Conservation (phyloP, 2,888 invertebrate species). For the Papilio protenor region DNA sequence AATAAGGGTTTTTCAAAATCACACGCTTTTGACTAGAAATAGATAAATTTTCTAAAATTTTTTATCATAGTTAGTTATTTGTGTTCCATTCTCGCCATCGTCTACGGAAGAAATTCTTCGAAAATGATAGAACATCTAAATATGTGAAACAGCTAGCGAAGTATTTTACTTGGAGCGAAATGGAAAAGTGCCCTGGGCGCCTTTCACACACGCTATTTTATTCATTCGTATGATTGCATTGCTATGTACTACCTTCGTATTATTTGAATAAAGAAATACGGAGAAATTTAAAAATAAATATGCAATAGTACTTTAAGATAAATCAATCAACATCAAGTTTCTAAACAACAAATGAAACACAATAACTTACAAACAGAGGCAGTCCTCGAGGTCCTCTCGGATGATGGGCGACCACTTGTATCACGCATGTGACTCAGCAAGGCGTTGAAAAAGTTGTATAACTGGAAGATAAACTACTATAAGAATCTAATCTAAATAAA, state of each 20-base stretch:
- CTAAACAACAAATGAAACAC: constrained; percentile 7
- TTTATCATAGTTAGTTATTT: not conserved
- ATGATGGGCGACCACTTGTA: constrained; percentile 84
- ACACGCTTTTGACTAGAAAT: no score
- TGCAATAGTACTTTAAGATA: not conserved
- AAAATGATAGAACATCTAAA: not conserved
- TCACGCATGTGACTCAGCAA: constrained; percentile 94
- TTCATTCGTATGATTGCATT: constrained; percentile 11
- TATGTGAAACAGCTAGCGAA: not conserved
- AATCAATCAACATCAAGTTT: not conserved
- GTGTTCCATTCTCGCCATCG: not conserved
- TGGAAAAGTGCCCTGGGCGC: not conserved
- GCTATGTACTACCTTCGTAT: not conserved
- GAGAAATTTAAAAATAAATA: not conserved
- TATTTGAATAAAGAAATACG: not conserved
- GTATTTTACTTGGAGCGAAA: constrained; percentile 8
- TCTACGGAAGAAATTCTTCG: no score
- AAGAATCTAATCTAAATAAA: no score
- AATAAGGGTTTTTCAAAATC: no score
- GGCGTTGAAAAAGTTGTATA: constrained; percentile 97
- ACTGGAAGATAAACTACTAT: constrained; percentile 83
- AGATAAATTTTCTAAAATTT: not conserved
- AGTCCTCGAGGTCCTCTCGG: constrained; percentile 86
- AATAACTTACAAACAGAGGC: constrained; percentile 83
- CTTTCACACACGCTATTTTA: constrained; percentile 18